phyloP scores from a whole-genome alignment of 2,888 invertebrate genomes.

The Glaucopsyche alexis region DNA sequence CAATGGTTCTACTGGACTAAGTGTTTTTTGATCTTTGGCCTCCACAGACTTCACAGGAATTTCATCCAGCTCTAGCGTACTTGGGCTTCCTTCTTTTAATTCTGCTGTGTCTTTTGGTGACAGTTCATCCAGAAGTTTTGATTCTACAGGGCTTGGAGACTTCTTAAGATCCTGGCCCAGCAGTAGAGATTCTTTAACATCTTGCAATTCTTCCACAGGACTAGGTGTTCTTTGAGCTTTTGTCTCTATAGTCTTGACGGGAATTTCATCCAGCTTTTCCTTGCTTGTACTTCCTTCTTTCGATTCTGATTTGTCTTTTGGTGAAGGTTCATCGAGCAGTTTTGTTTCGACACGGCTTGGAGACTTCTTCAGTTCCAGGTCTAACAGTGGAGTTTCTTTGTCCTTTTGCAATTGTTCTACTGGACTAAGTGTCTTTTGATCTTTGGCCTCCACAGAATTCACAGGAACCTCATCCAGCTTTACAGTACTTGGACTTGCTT shows the following conservation, averaged over 20 bases:
- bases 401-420: not conserved
- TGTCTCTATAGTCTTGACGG: not conserved
- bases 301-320: not conserved
- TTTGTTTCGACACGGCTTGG: conserved; percentile 31
- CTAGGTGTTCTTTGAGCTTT: conserved; percentile 32
- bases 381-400: not conserved
- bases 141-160: conserved; percentile 33
- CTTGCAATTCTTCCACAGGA: not conserved
- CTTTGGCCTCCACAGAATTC: not conserved
- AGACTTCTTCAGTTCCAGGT: conserved; percentile 18
- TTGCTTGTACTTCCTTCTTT: not conserved
- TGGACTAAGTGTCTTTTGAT: conserved; percentile 32
- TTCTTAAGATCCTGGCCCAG: conserved; percentile 31
- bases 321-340: not conserved
- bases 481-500: conserved; percentile 18
- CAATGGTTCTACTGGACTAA: conserved; percentile 24
- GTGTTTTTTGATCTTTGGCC: conserved; percentile 31
- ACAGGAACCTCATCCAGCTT: conserved; percentile 1
- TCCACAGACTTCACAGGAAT: not conserved
- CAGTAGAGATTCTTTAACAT: conserved; percentile 7
- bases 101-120: not conserved
- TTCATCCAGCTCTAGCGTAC: not conserved
- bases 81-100: conserved; percentile 29
- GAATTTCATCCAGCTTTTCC: not conserved
- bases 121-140: not conserved